Conservation (phyloP, 2,888 invertebrate species). For the Cephus nigrinus region DNA sequence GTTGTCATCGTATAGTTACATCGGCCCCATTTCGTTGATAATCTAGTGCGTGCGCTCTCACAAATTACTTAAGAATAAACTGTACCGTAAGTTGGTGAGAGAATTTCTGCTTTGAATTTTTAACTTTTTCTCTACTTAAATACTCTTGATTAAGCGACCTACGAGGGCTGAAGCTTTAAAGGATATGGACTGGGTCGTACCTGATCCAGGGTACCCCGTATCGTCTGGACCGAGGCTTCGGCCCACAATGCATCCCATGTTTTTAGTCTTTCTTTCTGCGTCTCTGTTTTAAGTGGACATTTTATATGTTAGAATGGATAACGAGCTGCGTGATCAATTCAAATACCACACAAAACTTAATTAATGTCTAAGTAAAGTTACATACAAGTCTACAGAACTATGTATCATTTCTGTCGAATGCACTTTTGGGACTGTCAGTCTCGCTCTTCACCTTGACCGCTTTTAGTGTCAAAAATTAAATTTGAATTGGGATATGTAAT, state of each 20-base stretch:
- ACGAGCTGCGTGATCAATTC: conserved; percentile 59
- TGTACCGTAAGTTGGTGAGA: conserved; percentile 19
- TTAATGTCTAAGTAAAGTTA: conserved; percentile 7
- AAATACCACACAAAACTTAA: conserved; percentile 51
- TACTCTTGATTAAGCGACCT: conserved; percentile 45
- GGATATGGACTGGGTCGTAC: conserved; percentile 63
- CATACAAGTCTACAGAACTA: not conserved
- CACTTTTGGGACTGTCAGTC: not conserved
- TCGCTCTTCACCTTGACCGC: not conserved
- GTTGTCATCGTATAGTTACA: not conserved
- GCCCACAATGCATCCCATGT: conserved; percentile 65
- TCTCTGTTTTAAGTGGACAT: conserved; percentile 65
- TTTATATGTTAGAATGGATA: conserved; percentile 61
- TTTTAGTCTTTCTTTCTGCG: conserved; percentile 64
- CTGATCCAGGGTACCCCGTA: conserved; percentile 65
- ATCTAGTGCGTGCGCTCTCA: conserved; percentile 7
- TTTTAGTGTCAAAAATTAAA: not conserved
- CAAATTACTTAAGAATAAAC: conserved; percentile 30
- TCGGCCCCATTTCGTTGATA: not conserved
- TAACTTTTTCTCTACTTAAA: conserved; percentile 27
- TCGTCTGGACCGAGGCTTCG: conserved; percentile 65
- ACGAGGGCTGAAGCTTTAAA: conserved; percentile 56
- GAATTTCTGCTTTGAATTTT: conserved; percentile 10
- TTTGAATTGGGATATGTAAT: not conserved
- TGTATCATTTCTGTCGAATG: not conserved